Base-by-base conservation (phyloP, 2,797 vertebrate species). In the Clarias laeviceps region DNA sequence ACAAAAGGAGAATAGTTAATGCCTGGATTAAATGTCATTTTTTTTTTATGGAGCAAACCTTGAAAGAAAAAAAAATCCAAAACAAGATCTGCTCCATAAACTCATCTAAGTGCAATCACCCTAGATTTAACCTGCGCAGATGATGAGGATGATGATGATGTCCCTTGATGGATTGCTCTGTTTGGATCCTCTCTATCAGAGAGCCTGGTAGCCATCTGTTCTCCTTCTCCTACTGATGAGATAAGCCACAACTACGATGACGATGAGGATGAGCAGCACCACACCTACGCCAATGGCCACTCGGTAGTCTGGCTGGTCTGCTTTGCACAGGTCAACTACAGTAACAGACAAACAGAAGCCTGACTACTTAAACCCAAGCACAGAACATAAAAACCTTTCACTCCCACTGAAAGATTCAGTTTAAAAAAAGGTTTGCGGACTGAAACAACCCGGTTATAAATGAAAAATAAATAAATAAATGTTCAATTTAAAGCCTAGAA, bases 251-350 rank as follows among this genome's bases (percentile, higher is more conserved):
- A 97, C 70, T 85, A 97, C 96, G 1, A 97, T 88, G 62, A 95
- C 0, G 17, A 98, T 94, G 79, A 98, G 96, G 84, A 96, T 88
- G 24, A 96, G 89, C 8, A 97, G 91, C 1, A 95, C 90, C 15
- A 98, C 84, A 0, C 95, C 96, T 17, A 98, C 95, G 0, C 92
- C 93, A 0, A 98, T 94, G 73, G 96, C 96, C 29, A 97, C 90
- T 0, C 90, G 72, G 86, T 95, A 93, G 84, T 94, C 88, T 0
- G 83, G 87, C 24, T 83, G 29, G 85, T 95, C 94, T 0, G 91
- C 91, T 0, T 87, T 29, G 89, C 97, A 97, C 0, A 11, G 0
- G 54, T 96, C 93, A 45, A 90, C 96, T 97, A 93, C 34, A 89
- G 72, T 20, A 91, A 89, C 27, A 89, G 17, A 88, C 5, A 79